Evolutionary conservation across 2,113 vertebrate genomes (phyloP).

Genomic region (Odontophorus gujanensis): DNA sequence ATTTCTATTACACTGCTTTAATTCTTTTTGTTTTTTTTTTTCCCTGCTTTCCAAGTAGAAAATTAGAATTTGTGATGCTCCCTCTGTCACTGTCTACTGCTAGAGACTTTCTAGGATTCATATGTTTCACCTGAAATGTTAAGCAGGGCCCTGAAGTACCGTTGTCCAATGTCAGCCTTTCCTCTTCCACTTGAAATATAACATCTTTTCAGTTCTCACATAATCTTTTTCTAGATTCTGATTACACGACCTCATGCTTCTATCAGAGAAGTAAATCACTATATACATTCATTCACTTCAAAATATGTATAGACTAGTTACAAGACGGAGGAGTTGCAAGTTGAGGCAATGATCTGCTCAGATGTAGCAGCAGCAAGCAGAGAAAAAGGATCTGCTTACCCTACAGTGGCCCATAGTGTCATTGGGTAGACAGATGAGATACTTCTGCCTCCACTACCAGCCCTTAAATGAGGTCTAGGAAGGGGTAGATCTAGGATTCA

Average conservation of each 20-base stretch:
- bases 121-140: background rate
- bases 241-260: background rate
- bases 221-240: background rate
- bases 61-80: background rate
- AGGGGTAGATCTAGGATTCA: too few species aligned
- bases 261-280: background rate
- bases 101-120: background rate
- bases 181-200: background rate
- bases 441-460: too few species aligned
- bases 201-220: background rate
- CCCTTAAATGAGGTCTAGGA: too few species aligned
- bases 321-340: too few species aligned
- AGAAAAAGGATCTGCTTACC: too few species aligned
- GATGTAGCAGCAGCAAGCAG: too few species aligned
- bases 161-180: background rate
- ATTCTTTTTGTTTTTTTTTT: too few species aligned
- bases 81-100: background rate
- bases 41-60: background rate
- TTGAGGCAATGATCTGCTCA: too few species aligned
- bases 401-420: too few species aligned
- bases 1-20: background rate
- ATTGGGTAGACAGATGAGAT: too few species aligned
- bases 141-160: background rate
- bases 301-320: too few species aligned
- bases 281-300: background rate